Base-by-base conservation (phyloP, 2,113 vertebrate genomes). In the Oxyura jamaicensis region DNA sequence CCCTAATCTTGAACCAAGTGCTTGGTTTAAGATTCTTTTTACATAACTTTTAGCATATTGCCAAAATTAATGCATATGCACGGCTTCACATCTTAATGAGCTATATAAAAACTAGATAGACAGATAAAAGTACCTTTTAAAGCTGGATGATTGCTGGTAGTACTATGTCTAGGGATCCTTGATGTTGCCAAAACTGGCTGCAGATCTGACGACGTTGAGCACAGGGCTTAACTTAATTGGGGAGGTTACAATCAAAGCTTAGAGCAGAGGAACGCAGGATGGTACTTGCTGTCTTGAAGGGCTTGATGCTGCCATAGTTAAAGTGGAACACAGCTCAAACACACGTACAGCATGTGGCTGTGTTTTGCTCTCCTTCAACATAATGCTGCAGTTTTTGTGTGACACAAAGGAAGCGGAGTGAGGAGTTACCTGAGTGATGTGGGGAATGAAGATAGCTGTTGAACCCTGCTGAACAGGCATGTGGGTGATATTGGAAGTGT, bases 301-400 rank as follows among this genome's bases (percentile, higher is more conserved):
- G 13, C n/a, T 23, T 60, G 6, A 7, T 1, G 3, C 55, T 91
- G 62, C 36, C 28, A n/a, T 36, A 33, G 18, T 13, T 76, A n/a
- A 68, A 75, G 19, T 65, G 48, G 76, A 88, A 35, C 42, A 25
- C 12, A 41, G 48, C 44, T 83, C 11, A 56, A 0, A 21, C 36
- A 53, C 52, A 13, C 42, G 18, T 31, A 9, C 0, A 1, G 39
- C n/a, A 10, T 11, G 16, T 76, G 36, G 4, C 14, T 17, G 2
- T 9, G 13, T 41, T 20, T 62, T 6, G 41, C 2, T 73, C 25
- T 53, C 10, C 1, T 33, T 41, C 62, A 53, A 10, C 5, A 5
- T 73, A 71, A n/a, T 22, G 84, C 19, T 66, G 56, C 41, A 46
- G 10, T 65, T 80, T 53, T 60, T 60, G 20, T 5, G 6, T 74